These are phyloP conservation scores for Microtus montanus DNA, from an alignment of 2,113 vertebrate species.

Conservation along the genomic window DNA sequence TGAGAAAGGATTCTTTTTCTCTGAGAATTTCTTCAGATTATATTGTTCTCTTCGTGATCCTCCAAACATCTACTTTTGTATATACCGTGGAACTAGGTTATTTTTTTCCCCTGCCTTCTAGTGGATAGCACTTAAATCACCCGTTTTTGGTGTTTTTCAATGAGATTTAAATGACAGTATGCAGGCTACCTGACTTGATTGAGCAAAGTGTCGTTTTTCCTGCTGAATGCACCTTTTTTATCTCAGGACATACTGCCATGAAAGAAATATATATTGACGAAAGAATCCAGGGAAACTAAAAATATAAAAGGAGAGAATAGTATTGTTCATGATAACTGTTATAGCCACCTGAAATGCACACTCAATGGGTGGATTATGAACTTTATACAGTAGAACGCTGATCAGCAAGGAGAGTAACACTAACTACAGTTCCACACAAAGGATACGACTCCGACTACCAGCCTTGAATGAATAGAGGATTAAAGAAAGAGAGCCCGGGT, in stretches of 20 bases:
- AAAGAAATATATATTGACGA: slow-evolving; percentile 11
- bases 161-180: not conserved
- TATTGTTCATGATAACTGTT: not conserved
- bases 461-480: not conserved
- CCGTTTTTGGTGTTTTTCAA: not conserved
- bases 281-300: not conserved
- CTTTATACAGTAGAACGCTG: not conserved
- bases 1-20: not conserved
- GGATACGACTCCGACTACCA: not conserved
- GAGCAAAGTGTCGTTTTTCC: not conserved
- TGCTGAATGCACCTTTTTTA: not conserved
- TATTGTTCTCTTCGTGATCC: not conserved
- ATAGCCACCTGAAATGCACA: not conserved
- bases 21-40: not conserved
- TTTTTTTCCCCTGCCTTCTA: slow-evolving; percentile 2
- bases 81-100: not conserved
- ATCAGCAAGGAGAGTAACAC: not conserved
- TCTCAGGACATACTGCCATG: not conserved
- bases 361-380: not conserved
- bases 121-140: not conserved
- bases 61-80: not conserved
- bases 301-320: not conserved
- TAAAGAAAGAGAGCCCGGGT: not conserved
- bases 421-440: not conserved
- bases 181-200: not conserved